Evolutionary conservation across 2,797 vertebrate genomes (phyloP), one percentile per base, ranked within the genome.

Genomic region (Cuniculus paca): DNA sequence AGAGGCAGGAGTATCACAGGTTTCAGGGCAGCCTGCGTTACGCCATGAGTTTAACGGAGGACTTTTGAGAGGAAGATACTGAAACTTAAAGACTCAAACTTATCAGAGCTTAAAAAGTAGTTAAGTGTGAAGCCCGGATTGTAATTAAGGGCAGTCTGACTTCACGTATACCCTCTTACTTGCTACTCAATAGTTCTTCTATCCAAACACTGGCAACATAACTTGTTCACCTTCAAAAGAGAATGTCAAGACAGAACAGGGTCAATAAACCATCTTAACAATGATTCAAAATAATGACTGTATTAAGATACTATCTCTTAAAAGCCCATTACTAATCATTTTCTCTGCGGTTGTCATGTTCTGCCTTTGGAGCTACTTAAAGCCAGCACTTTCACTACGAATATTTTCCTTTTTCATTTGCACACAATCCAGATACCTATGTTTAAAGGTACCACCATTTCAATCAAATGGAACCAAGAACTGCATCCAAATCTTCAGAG

Each of bases 61-160:
- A 84, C 22, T 95, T 83, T 60, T 87, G 52, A 86, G 50, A 86
- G 63, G 52, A 91, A 82, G 36, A 87, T 79, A 81, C 42, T 58
- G 42, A 75, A 68, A 56, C 54, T 91, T 36, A 88, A 22, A 72
- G 34, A 34, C 19, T 95, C 39, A 5, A 31, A 95, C 56, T 83
- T 86, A 34, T 42, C n/a, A 34, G 50, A 80, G 48, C 72, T 93
- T 70, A 68, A 83, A 84, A 91, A 80, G 24, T 50, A 17, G 26
- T 50, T 6, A 39, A 34, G 2, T 34, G 24, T 61, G 8, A 31
- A 84, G 52, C 34, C 54, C 77, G 36, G 60, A 88, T 70, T 91
- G 95, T 88, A 95, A 90, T 48, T 31, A 34, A 90, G 74, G 91
- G 95, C 80, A 36, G 14, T 68, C 91, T 96, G 74, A 95, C 89